These are phyloP conservation scores for Caenorhabditis remanei DNA, from an alignment of 1,140 invertebrate genomes.

Conservation along the genomic window DNA sequence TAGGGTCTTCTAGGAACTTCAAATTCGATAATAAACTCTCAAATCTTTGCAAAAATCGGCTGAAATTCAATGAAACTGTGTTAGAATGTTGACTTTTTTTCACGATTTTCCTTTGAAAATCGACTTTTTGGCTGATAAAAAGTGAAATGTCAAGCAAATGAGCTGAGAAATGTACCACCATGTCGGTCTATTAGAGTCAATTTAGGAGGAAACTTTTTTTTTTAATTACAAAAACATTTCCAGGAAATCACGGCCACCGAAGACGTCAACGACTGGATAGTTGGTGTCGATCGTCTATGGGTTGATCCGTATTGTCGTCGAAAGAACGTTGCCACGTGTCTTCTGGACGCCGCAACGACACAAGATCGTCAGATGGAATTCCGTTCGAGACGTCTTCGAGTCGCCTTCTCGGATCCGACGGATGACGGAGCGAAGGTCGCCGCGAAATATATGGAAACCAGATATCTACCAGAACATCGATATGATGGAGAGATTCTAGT, in stretches of 20 bases:
- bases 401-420: constrained; percentile 9
- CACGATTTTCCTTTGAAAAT: too few species aligned
- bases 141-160: too few species aligned
- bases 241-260: not conserved
- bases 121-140: too few species aligned
- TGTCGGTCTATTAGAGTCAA: too few species aligned
- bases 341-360: constrained; percentile 8
- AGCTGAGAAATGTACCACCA: too few species aligned
- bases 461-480: not conserved
- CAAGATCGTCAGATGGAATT: constrained; percentile 6
- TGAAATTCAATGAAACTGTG: too few species aligned
- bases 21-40: too few species aligned
- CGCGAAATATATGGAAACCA: not conserved
- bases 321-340: not conserved
- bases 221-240: not conserved
- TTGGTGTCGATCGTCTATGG: constrained; percentile 26
- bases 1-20: too few species aligned
- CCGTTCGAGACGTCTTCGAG: not conserved
- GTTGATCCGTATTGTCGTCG: not conserved
- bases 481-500: constrained; percentile 2
- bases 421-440: not conserved
- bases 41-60: too few species aligned
- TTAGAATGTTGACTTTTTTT: too few species aligned
- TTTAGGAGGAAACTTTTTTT: not conserved
- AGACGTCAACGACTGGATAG: constrained; percentile 30